Conservation (phyloP, 2,888 invertebrate genomes). For the Pyrrhosoma nymphula region DNA sequence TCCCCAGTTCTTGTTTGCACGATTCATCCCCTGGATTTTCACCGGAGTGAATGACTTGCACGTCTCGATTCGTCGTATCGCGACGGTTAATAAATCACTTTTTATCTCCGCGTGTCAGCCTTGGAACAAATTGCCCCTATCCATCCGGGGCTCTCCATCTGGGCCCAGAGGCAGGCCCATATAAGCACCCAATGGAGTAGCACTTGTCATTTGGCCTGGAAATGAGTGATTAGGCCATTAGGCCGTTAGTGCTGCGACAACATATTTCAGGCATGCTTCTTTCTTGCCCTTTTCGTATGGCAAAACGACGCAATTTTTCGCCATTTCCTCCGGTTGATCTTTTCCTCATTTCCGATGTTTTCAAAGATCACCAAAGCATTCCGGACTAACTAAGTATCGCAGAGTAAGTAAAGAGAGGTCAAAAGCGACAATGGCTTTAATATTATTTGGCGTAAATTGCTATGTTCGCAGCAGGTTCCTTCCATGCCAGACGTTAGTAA, state of each 20-base stretch:
- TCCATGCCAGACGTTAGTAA: no score
- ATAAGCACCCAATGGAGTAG: constrained; percentile 29
- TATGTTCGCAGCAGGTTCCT: no score
- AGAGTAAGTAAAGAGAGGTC: no score
- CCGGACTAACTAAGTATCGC: no score
- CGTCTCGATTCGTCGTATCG: constrained; percentile 31
- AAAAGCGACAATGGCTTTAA: no score
- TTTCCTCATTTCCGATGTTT: neutral
- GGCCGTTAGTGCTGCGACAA: neutral
- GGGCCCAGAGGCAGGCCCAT: neutral
- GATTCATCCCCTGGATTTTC: constrained; percentile 31
- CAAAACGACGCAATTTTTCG: neutral
- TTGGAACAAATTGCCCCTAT: constrained; percentile 21
- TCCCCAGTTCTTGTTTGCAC: constrained; percentile 25
- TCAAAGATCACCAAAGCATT: neutral
- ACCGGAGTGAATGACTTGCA: constrained; percentile 22
- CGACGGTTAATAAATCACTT: constrained; percentile 36
- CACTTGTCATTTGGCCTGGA: constrained; percentile 20
- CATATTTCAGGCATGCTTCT: constrained; percentile 24
- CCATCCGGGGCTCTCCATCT: constrained; percentile 18
- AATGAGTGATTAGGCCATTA: constrained; percentile 36
- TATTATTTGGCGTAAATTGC: no score
- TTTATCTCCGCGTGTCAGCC: constrained; percentile 27
- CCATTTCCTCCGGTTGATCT: neutral
- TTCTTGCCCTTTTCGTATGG: neutral